Conservation (phyloP, 2,113 vertebrate species). For the Cranoglanis bouderius region DNA sequence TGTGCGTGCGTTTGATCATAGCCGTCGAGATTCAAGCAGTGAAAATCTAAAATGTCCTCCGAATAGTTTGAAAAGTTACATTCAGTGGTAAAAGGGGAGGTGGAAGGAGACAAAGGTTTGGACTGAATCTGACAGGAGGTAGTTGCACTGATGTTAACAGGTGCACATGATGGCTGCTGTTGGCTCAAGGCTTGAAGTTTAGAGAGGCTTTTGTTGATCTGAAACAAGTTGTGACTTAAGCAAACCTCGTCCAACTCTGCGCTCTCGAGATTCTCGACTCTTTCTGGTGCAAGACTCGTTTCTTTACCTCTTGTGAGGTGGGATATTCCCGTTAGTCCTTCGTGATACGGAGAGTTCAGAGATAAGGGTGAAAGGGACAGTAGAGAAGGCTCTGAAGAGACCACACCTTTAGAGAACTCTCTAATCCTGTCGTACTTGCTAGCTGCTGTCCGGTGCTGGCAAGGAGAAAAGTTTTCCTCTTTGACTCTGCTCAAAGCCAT, state of each 20-base stretch:
- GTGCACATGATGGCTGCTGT: conserved; percentile 60
- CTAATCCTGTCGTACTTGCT: conserved; percentile 26
- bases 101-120: conserved; percentile 65
- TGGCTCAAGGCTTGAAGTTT: conserved; percentile 72
- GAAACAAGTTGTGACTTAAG: conserved; percentile 73
- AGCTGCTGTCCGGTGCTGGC: conserved; percentile 43
- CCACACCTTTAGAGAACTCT: conserved; percentile 6
- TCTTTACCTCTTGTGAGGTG: conserved; percentile 38
- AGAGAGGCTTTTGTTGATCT: conserved; percentile 76
- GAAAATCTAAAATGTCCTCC: conserved; percentile 76
- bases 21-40: conserved; percentile 76
- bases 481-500: conserved; percentile 57
- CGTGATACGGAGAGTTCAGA: conserved; percentile 67
- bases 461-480: conserved; percentile 57
- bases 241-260: conserved; percentile 61
- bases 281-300: conserved; percentile 52
- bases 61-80: conserved; percentile 75
- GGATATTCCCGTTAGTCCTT: conserved; percentile 54
- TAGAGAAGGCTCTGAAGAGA: conserved; percentile 60
- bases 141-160: conserved; percentile 42
- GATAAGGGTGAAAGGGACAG: conserved; percentile 73
- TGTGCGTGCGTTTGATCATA: conserved; percentile 71
- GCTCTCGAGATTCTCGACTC: conserved; percentile 57
- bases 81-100: conserved; percentile 67
- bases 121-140: conserved; percentile 66